phyloP scores from a whole-genome alignment of 2,888 invertebrate genomes.

The Pandemis heparana region DNA sequence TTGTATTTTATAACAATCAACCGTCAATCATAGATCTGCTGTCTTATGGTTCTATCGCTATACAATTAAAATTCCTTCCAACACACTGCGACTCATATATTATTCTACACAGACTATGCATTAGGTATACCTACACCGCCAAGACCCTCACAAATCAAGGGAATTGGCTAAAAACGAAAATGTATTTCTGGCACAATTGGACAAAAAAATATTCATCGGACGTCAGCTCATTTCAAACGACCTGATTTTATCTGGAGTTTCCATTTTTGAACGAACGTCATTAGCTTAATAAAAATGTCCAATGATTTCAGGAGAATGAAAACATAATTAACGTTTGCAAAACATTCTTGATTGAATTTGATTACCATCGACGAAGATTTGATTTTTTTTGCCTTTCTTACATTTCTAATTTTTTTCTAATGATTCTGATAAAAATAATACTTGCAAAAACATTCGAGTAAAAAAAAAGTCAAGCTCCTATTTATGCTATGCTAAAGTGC shows the following conservation, averaged over 20 bases:
- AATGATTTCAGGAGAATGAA: conserved; percentile 19
- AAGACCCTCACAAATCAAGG: conserved; percentile 42
- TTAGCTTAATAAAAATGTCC: conserved; percentile 29
- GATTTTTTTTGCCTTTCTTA: not conserved
- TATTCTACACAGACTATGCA: too few relatives aligned
- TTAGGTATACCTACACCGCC: conserved; percentile 34
- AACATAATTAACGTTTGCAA: conserved; percentile 19
- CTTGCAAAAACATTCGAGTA: not conserved
- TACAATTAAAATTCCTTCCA: too few relatives aligned
- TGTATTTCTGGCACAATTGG: conserved; percentile 39
- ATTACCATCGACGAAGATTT: conserved; percentile 11
- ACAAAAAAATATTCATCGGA: conserved; percentile 38
- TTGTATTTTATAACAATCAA: too few relatives aligned
- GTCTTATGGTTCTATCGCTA: too few relatives aligned
- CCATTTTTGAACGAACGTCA: conserved; percentile 32
- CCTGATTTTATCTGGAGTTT: conserved; percentile 39
- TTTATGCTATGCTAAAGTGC: too few relatives aligned
- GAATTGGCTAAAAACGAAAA: conserved; percentile 41
- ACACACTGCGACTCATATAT: too few relatives aligned
- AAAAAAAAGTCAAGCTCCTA: not conserved
- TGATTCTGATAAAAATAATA: not conserved
- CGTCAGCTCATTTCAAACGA: conserved; percentile 38
- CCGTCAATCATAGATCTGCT: too few relatives aligned
- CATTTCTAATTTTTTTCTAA: not conserved
- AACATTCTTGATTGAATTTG: conserved; percentile 32